phyloP scores from a whole-genome alignment of 2,113 vertebrate species.

The Rhipidura dahli region DNA sequence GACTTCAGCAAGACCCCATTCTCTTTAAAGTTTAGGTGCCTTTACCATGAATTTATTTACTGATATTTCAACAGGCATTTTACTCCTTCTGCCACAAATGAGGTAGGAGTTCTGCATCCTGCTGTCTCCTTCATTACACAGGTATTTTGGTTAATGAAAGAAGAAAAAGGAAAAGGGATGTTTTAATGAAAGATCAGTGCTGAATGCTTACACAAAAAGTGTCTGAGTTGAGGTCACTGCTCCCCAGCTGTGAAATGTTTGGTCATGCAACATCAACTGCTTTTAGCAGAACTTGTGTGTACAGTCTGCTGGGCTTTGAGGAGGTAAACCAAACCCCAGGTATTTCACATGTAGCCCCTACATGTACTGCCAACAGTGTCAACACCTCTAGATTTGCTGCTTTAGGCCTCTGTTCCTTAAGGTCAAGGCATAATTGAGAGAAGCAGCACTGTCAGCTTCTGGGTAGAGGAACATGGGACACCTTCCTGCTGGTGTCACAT shows the following conservation, averaged over 20 bases:
- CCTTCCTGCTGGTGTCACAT: background rate
- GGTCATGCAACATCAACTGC: background rate
- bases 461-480: background rate
- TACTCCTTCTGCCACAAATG: background rate
- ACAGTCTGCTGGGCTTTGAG: background rate
- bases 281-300: background rate
- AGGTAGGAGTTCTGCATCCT: background rate
- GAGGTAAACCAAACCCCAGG: background rate
- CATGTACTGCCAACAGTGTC: background rate
- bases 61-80: background rate
- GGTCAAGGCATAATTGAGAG: background rate
- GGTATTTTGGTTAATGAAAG: background rate
- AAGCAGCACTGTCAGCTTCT: background rate
- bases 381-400: background rate
- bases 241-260: background rate
- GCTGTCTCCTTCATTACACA: background rate
- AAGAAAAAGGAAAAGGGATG: background rate
- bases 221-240: background rate
- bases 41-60: background rate
- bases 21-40: background rate
- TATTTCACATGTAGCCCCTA: background rate
- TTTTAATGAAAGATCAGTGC: background rate
- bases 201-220: background rate
- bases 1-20: background rate
- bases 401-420: background rate